Evolutionary conservation across 2,797 vertebrate genomes (phyloP).

Genomic region (Linurgus olivaceus): DNA sequence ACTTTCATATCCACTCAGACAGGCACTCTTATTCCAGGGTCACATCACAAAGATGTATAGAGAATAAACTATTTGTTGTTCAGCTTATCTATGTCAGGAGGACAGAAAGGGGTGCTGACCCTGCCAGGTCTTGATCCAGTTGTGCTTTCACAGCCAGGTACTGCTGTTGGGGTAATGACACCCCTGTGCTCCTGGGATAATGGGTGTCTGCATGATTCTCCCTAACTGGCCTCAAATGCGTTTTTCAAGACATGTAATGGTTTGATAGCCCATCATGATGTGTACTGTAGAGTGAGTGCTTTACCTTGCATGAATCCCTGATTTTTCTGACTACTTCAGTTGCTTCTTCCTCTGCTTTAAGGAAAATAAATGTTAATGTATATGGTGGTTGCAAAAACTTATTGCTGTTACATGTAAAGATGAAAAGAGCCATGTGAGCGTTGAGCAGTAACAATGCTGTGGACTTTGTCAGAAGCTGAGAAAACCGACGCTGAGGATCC

Average conservation of each 20-base stretch:
- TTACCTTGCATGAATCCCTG: neutral
- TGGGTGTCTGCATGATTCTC: rapidly evolving
- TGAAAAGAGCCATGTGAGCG: neutral
- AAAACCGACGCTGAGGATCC: neutral
- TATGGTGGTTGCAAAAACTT: neutral
- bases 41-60: neutral
- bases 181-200: neutral
- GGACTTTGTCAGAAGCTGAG: neutral
- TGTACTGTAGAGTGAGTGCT: neutral
- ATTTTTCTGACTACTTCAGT: neutral
- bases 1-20: neutral
- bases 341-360: neutral
- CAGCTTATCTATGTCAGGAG: neutral
- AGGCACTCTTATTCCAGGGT: neutral
- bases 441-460: neutral
- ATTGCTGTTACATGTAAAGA: neutral
- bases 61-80: neutral
- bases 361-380: neutral
- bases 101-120: neutral
- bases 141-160: neutral
- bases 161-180: neutral
- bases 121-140: neutral
- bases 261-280: rapidly evolving
- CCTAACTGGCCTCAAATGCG: neutral
- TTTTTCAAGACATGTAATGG: neutral